Conservation (phyloP, 2,113 vertebrate genomes). For the Emydocephalus ijimae region DNA sequence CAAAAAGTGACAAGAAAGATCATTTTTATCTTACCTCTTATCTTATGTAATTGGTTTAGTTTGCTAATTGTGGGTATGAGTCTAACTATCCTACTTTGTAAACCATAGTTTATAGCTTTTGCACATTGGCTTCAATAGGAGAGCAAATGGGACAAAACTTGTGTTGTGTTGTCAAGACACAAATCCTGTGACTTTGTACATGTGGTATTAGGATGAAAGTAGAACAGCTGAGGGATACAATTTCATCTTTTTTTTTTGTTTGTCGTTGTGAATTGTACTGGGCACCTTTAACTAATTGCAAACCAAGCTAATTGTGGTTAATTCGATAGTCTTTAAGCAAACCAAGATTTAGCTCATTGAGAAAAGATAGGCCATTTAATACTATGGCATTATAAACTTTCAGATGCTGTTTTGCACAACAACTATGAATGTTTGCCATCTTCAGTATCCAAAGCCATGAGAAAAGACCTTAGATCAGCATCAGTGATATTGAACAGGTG, state of each 20-base stretch:
- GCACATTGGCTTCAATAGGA: background rate
- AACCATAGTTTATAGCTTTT: background rate
- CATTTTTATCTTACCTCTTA: background rate
- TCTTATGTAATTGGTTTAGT: background rate
- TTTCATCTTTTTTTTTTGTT: background rate
- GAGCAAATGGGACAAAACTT: background rate
- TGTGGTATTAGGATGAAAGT: background rate
- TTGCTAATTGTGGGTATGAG: background rate
- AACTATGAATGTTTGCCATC: background rate
- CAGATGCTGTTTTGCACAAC: background rate
- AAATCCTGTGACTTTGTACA: background rate
- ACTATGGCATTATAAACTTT: background rate
- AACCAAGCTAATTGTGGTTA: background rate
- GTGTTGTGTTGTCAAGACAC: background rate
- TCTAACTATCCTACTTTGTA: background rate
- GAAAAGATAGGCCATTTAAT: background rate
- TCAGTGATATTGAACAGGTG: background rate
- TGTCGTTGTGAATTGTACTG: background rate
- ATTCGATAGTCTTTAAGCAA: background rate
- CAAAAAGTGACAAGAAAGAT: too few species aligned
- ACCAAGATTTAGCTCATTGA: background rate
- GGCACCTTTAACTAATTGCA: background rate
- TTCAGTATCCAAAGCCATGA: background rate
- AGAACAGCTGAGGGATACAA: background rate
- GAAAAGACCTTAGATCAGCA: background rate